Evolutionary conservation across 2,113 vertebrate genomes (phyloP).

Genomic region (Melanocharis versteri): DNA sequence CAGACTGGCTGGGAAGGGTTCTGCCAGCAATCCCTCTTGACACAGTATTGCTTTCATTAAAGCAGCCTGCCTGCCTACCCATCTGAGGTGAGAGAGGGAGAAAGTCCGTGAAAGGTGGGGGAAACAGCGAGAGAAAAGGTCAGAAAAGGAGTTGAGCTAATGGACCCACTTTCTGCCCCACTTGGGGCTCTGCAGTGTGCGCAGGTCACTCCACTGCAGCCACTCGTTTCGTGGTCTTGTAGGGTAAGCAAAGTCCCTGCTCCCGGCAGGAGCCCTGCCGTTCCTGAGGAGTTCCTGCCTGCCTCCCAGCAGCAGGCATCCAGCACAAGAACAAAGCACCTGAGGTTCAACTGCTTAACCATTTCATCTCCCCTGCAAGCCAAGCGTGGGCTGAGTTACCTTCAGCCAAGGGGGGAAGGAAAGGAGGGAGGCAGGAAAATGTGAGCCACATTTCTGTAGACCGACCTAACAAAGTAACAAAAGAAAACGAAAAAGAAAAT

Average conservation of each 20-base stretch:
- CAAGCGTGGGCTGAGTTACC: neutral
- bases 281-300: neutral
- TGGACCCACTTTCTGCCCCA: neutral
- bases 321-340: conserved; percentile 55
- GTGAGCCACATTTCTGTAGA: conserved; percentile 21
- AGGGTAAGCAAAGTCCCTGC: neutral
- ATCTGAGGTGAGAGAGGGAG: conserved; percentile 47
- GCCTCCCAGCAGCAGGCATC: conserved; percentile 9
- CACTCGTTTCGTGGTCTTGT: neutral
- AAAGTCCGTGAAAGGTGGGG: conserved; percentile 19
- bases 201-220: neutral
- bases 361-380: neutral
- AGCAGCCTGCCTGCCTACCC: conserved; percentile 45
- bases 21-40: conserved; percentile 68
- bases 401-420: neutral
- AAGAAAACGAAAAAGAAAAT: conserved; percentile 49
- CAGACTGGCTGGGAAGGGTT: conserved; percentile 72
- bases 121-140: neutral
- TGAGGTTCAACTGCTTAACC: conserved; percentile 48
- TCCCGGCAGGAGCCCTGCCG: neutral
- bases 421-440: neutral
- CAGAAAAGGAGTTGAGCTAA: neutral
- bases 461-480: conserved; percentile 18
- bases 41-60: conserved; percentile 61
- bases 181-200: neutral